phyloP scores from a whole-genome alignment of 2,797 vertebrate genomes.

The Paedocypris micromegethes region DNA sequence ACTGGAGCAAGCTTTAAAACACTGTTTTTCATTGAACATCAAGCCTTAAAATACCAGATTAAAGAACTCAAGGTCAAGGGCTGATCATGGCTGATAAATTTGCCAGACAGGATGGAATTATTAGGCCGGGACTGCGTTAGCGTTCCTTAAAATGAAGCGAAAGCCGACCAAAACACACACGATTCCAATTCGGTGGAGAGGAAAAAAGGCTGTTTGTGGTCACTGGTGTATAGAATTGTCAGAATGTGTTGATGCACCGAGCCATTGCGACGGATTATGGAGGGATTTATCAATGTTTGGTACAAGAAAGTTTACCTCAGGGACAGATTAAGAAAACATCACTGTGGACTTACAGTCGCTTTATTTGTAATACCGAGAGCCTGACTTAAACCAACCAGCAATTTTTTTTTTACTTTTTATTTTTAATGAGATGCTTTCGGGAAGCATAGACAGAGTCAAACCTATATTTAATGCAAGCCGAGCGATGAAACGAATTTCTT shows the following conservation, averaged over 20 bases:
- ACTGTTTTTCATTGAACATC: slow-evolving; percentile 52
- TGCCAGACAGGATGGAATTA: slow-evolving; percentile 34
- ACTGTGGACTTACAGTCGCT: slow-evolving; percentile 1
- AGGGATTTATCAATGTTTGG: slow-evolving; percentile 22
- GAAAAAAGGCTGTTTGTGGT: slow-evolving; percentile 5
- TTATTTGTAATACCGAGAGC: slow-evolving; percentile 14
- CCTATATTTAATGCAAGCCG: slow-evolving; percentile 27
- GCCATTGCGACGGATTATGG: slow-evolving; percentile 20
- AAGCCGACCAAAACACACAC: slow-evolving; percentile 16
- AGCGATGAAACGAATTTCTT: slow-evolving; percentile 23
- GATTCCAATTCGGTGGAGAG: not conserved
- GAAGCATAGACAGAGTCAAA: slow-evolving; percentile 26
- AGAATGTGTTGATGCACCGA: slow-evolving; percentile 13
- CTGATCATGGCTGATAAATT: slow-evolving; percentile 47
- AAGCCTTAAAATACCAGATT: slow-evolving; percentile 51
- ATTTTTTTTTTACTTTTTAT: slow-evolving; percentile 19
- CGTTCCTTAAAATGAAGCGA: slow-evolving; percentile 13
- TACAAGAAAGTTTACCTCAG: slow-evolving; percentile 25
- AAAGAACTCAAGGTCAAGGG: slow-evolving; percentile 50
- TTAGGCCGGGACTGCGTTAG: slow-evolving; percentile 10
- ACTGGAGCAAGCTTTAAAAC: slow-evolving; percentile 53
- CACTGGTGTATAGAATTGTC: slow-evolving; percentile 24
- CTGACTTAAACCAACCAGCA: slow-evolving; percentile 4
- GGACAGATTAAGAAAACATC: slow-evolving; percentile 29
- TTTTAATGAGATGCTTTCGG: slow-evolving; percentile 35